Evolutionary conservation across 2,113 vertebrate genomes (phyloP).

Genomic region (Microtus richardsoni): DNA sequence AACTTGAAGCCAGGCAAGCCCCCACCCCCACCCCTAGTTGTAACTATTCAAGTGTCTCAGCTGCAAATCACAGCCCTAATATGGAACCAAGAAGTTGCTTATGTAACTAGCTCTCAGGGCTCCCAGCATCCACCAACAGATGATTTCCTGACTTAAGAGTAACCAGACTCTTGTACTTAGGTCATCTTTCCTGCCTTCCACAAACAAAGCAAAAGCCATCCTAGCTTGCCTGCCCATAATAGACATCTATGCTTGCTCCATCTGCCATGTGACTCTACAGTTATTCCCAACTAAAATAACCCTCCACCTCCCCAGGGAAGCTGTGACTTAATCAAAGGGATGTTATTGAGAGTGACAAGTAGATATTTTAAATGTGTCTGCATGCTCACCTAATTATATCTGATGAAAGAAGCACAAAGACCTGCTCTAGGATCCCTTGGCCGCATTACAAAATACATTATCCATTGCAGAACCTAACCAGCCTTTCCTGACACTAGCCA

Average conservation of each 20-base stretch:
- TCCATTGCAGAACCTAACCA: background rate
- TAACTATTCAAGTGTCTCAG: background rate
- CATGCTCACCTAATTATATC: background rate
- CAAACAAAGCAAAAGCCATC: background rate
- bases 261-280: background rate
- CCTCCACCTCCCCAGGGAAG: background rate
- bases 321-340: background rate
- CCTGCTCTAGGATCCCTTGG: background rate
- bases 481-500: background rate
- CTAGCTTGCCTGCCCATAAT: fast-evolving
- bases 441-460: background rate
- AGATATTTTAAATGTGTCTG: background rate
- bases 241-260: background rate
- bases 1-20: background rate
- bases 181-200: background rate
- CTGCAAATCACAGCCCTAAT: background rate
- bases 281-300: background rate
- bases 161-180: background rate
- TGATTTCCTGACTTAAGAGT: background rate
- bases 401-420: background rate
- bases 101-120: background rate
- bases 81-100: background rate
- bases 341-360: no score
- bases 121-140: background rate
- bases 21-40: background rate